Evolutionary conservation across 2,113 vertebrate genomes (phyloP), one percentile per base, ranked within the genome.

Genomic region (Anhinga anhinga): DNA sequence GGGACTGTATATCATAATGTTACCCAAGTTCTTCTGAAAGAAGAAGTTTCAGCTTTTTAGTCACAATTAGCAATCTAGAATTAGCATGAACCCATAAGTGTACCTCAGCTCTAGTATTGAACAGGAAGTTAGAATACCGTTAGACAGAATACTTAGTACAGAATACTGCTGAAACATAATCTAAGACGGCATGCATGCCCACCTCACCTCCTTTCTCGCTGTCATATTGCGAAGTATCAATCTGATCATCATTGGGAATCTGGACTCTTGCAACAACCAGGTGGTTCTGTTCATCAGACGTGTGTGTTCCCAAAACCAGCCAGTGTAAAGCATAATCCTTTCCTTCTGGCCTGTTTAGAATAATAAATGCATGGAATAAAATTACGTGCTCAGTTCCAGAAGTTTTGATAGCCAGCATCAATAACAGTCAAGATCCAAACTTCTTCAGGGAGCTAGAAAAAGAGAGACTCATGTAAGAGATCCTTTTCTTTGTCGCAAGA

Each of bases 121-220:
- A 52, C 29, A 90, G 13, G 11, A 84, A 62, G 15, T 81, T 7
- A 59, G 17, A 94, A n/a, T 7, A 66, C 7, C 21, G 23, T 49
- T 56, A 49, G 36, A 42, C 34, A 93, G n/a, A 40, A 76, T 21
- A 59, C 12, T 44, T 42, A 49, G 15, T 26, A 55, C 44, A 17
- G 44, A 45, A 45, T 49, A 27, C 30, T 72, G 23, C 73, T 72
- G 78, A 38, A 65, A 23, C 5, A 38, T 23, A 63, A 55, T 15
- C 21, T 17, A 81, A 84, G 56, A 92, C 80, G 7, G 14, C 29
- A 45, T 11, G 47, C 50, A 44, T 69, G 90, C 98, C 93, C 96
- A 99, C 99, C 99, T 98, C 96, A 99, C 99, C 99, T 98, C 99
- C 99, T 98, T 99, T 99, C 38, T 99, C 99, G 36, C 98, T 99